Percentiles rank a stretch among this genome's conserved stretches.
These are phyloP conservation scores for Anagrus nilaparvatae DNA, from an alignment of 1,140 invertebrate species.

Conservation along the genomic window DNA sequence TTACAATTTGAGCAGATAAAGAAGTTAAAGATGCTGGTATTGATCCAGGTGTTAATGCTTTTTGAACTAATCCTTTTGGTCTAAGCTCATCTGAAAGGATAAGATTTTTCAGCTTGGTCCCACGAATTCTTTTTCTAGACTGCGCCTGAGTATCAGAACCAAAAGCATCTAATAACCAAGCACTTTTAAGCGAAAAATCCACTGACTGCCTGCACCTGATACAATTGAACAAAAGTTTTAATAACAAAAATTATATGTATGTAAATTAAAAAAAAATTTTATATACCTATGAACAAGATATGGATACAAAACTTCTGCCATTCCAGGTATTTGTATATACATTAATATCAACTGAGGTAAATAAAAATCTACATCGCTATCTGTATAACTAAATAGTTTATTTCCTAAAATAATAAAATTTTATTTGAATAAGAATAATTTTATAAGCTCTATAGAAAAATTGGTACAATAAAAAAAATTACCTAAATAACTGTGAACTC, in stretches of 20 bases:
- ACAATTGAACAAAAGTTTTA: conserved; percentile 12
- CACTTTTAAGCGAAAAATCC: conserved; percentile 90
- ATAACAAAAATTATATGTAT: conserved; percentile 1
- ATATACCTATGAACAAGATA: conserved; percentile 83
- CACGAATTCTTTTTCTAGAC: conserved; percentile 73
- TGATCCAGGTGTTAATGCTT: conserved; percentile 31
- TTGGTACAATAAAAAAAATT: conserved; percentile 23
- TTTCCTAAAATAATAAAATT: conserved; percentile 53
- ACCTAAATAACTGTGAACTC: conserved; percentile 92
- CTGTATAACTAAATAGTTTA: conserved; percentile 89
- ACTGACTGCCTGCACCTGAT: conserved; percentile 82
- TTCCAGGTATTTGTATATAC: conserved; percentile 96
- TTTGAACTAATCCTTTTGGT: conserved; percentile 37
- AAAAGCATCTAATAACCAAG: conserved; percentile 93
- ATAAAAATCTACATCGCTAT: conserved; percentile 92
- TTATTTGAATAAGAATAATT: background rate
- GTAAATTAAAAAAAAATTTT: conserved; percentile 1
- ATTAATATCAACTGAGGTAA: conserved; percentile 95
- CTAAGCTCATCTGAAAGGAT: conserved; percentile 78
- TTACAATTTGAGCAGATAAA: conserved; percentile 33
- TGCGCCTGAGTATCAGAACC: conserved; percentile 65
- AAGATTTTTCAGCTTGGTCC: conserved; percentile 76
- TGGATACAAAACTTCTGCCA: conserved; percentile 88
- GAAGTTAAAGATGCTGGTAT: conserved; percentile 32
- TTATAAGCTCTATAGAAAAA: background rate